phyloP scores from a whole-genome alignment of 2,797 vertebrate genomes.

The Champsocephalus esox region DNA sequence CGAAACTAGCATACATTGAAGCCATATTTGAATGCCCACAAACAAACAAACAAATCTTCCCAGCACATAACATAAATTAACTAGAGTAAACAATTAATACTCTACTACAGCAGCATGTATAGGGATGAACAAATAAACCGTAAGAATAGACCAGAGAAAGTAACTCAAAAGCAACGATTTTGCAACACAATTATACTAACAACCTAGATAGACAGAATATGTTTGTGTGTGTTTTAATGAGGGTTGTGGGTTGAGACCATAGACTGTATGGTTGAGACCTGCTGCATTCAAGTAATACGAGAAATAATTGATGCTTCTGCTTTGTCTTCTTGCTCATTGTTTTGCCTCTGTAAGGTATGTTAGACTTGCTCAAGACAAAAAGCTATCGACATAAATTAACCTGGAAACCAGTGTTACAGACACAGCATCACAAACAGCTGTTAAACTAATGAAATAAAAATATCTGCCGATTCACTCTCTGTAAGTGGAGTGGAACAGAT shows the following conservation, averaged over 20 bases:
- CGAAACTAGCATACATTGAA: slow-evolving; percentile 23
- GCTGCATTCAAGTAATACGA: not conserved
- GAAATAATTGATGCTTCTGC: not conserved
- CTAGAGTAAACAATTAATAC: not conserved
- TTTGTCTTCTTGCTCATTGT: not conserved
- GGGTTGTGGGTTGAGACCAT: too few relatives aligned
- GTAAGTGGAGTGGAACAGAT: slow-evolving; percentile 34
- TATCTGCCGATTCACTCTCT: slow-evolving; percentile 31
- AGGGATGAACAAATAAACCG: not conserved
- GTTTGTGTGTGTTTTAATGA: not conserved
- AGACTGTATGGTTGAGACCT: not conserved
- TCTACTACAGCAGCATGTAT: not conserved
- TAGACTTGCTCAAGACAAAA: not conserved
- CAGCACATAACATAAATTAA: slow-evolving; percentile 10
- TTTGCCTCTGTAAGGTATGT: not conserved
- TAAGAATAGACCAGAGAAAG: not conserved
- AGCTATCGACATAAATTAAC: slow-evolving; percentile 9
- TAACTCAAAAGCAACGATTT: slow-evolving; percentile 4
- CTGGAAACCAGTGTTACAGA: slow-evolving; percentile 16
- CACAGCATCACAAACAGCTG: slow-evolving; percentile 3
- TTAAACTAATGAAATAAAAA: slow-evolving; percentile 44
- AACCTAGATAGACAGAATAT: not conserved
- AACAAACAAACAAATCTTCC: not conserved
- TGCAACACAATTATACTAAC: slow-evolving; percentile 8
- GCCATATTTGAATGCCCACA: not conserved